phyloP scores from a whole-genome alignment of 2,797 vertebrate species.

The Dipus sagitta region DNA sequence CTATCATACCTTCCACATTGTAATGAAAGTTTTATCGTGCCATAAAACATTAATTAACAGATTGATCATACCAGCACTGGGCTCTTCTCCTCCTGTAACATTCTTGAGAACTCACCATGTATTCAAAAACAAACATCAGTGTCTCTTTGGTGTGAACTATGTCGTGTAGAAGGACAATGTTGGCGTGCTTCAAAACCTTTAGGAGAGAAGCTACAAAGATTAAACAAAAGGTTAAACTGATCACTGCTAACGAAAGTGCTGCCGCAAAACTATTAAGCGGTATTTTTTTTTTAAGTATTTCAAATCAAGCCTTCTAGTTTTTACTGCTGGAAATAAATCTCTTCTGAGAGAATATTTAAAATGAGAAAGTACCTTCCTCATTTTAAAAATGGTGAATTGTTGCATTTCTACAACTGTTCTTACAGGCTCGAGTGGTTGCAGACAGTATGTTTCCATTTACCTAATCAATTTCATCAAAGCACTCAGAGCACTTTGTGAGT shows the following conservation, averaged over 20 bases:
- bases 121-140: constrained; percentile 96
- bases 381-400: constrained; percentile 55
- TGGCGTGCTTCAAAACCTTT: constrained; percentile 95
- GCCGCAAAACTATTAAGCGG: constrained; percentile 53
- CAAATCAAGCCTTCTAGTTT: constrained; percentile 62
- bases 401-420: constrained; percentile 41
- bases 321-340: constrained; percentile 17
- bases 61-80: constrained; percentile 68
- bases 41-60: constrained; percentile 80
- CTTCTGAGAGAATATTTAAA: constrained; percentile 60
- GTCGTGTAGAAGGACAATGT: constrained; percentile 95
- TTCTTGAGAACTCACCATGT: constrained; percentile 91
- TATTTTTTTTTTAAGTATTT: constrained; percentile 60
- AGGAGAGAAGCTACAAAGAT: constrained; percentile 93
- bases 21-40: constrained; percentile 78
- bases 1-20: constrained; percentile 37
- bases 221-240: constrained; percentile 75
- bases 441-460: constrained; percentile 65
- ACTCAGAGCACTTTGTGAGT: constrained; percentile 70
- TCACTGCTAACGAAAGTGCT: constrained; percentile 63
- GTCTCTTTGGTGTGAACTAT: constrained; percentile 94
- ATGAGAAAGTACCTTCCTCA: constrained; percentile 62
- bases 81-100: constrained; percentile 58
- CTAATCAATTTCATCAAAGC: constrained; percentile 71
- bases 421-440: constrained; percentile 14